Conservation (phyloP, 2,797 vertebrate genomes). For the Pachyuromys duprasi region DNA sequence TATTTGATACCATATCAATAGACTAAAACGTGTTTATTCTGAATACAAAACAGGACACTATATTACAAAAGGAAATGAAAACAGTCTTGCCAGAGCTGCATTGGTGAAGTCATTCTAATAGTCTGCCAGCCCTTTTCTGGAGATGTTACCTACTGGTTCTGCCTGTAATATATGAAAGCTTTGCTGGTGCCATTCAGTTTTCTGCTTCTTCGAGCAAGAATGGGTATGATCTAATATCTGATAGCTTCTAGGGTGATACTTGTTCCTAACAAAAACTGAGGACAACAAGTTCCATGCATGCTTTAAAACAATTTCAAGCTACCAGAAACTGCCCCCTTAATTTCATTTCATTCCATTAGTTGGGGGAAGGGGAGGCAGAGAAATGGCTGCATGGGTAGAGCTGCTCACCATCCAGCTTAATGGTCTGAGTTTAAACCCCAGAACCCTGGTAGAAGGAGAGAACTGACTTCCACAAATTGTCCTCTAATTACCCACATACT, state of each 20-base stretch:
- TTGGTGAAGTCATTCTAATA: neutral
- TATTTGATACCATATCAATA: neutral
- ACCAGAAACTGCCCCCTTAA: neutral
- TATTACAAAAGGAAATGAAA: constrained; percentile 47
- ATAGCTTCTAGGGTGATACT: neutral
- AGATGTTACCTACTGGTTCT: neutral
- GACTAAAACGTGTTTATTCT: constrained; percentile 14
- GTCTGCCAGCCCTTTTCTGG: neutral
- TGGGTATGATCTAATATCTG: neutral
- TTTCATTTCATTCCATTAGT: too few relatives aligned
- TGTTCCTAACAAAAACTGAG: neutral
- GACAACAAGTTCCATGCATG: neutral
- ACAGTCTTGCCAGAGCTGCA: neutral
- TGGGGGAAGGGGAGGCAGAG: neutral
- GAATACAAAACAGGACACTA: neutral
- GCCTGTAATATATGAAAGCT: neutral
- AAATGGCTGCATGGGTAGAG: neutral
- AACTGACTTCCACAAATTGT: neutral
- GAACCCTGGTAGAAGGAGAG: neutral
- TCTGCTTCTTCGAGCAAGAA: neutral
- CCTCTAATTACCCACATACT: neutral
- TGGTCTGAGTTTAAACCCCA: neutral
- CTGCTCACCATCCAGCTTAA: neutral
- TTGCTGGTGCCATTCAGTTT: neutral
- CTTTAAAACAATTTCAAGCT: neutral